These are phyloP conservation scores for Melanogrammus aeglefinus DNA, from an alignment of 2,797 vertebrate genomes.

Conservation along the genomic window DNA sequence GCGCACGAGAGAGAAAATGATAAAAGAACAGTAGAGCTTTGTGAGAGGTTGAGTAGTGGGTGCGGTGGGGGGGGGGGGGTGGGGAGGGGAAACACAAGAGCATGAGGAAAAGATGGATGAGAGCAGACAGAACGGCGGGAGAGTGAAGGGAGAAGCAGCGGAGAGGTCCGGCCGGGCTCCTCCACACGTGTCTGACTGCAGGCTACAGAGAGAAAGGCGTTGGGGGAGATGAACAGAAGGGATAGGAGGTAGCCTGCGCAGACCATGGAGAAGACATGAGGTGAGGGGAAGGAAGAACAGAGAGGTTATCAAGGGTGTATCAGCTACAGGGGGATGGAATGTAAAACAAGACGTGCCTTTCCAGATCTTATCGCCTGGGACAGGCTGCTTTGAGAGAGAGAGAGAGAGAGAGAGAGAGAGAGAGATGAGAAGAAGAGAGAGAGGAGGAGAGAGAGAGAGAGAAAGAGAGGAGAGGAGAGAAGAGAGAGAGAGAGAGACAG, in stretches of 20 bases:
- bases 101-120: neutral
- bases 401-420: slow-evolving; percentile 5
- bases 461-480: no score
- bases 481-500: slow-evolving; percentile 1
- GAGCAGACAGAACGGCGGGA: neutral
- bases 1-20: neutral
- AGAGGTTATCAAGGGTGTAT: neutral
- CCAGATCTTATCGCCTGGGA: no score
- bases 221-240: neutral
- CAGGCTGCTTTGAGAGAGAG: neutral
- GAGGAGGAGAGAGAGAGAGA: slow-evolving; percentile 1
- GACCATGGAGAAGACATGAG: neutral
- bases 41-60: neutral
- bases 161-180: neutral
- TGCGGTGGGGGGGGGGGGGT: neutral
- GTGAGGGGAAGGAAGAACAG: neutral
- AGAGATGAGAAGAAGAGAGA: neutral
- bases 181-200: neutral
- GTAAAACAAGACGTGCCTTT: no score
- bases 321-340: no score
- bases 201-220: neutral
- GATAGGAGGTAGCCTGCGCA: neutral
- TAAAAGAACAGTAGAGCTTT: neutral
- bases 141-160: neutral
- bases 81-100: neutral